A percentile compares a stretch with the other conserved stretches of the same genome.
phyloP scores from a whole-genome alignment of 2,113 vertebrate genomes.

The Zosterops borbonicus region DNA sequence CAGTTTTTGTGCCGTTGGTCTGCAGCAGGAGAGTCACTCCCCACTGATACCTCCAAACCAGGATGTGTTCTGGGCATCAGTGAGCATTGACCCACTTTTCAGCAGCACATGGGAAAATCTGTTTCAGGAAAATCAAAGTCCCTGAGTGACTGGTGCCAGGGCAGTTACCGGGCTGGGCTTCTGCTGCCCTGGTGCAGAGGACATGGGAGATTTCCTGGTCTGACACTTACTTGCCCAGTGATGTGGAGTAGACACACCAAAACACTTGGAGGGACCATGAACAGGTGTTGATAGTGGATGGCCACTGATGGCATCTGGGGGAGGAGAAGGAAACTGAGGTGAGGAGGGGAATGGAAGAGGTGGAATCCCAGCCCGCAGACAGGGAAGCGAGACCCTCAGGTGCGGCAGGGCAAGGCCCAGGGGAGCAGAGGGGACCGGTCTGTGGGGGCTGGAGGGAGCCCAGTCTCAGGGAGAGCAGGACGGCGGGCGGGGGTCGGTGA shows the following conservation, averaged over 20 bases:
- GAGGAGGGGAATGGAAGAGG: neutral
- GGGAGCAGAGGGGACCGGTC: too few species aligned
- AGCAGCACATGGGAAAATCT: neutral
- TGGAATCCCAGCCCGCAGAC: neutral
- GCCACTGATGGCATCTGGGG: neutral
- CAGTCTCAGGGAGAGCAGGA: too few species aligned
- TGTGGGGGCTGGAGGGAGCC: neutral
- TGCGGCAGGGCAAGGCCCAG: neutral
- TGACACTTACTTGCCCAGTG: neutral
- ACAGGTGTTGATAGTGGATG: neutral
- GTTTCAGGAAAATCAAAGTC: neutral
- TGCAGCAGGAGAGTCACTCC: neutral
- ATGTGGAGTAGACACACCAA: accelerated
- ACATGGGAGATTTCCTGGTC: neutral
- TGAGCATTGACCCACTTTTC: neutral
- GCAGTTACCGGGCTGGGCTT: neutral
- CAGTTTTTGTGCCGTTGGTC: neutral
- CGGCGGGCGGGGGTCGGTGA: accelerated
- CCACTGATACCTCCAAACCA: neutral
- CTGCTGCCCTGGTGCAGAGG: neutral
- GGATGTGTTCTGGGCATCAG: neutral
- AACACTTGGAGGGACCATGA: neutral
- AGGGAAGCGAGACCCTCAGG: neutral
- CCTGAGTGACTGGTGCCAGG: neutral
- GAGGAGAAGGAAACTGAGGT: neutral